These are phyloP conservation scores for Anoplophora glabripennis DNA, from an alignment of 1,140 invertebrate species.

Conservation along the genomic window DNA sequence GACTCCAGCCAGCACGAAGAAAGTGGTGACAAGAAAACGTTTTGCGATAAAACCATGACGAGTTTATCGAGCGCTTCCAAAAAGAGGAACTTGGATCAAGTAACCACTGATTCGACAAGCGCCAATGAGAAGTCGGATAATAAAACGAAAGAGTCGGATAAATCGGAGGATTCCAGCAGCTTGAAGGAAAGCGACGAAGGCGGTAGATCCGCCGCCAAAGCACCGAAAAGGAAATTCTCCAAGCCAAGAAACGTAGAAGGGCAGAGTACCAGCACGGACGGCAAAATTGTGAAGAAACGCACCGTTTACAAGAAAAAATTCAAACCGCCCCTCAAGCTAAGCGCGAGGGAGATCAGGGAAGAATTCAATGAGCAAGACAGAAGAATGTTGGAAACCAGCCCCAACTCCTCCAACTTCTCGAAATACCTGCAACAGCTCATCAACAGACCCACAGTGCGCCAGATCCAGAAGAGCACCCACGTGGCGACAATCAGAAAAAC, in stretches of 20 bases:
- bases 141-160: too few species aligned
- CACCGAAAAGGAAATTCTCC: slow-evolving; percentile 12
- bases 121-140: not conserved
- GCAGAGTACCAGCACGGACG: not conserved
- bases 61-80: slow-evolving; percentile 14
- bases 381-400: slow-evolving; percentile 29
- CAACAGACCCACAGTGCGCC: slow-evolving; percentile 38
- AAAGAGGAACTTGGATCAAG: slow-evolving; percentile 21
- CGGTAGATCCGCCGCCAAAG: not conserved
- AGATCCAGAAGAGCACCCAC: slow-evolving; percentile 33
- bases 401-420: slow-evolving; percentile 18
- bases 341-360: slow-evolving; percentile 31
- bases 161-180: not conserved
- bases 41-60: not conserved
- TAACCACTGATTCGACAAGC: not conserved
- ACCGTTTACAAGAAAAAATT: slow-evolving; percentile 13
- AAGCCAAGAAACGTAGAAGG: not conserved
- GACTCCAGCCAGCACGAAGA: slow-evolving; percentile 2
- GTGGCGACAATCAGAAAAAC: slow-evolving; percentile 34
- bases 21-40: not conserved
- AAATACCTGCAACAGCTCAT: slow-evolving; percentile 35
- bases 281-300: slow-evolving; percentile 12
- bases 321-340: slow-evolving; percentile 25
- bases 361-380: slow-evolving; percentile 37
- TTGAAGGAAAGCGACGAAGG: not conserved